Evolutionary conservation across 2,888 invertebrate genomes (phyloP).

Genomic region (Watsonalla cultraria): DNA sequence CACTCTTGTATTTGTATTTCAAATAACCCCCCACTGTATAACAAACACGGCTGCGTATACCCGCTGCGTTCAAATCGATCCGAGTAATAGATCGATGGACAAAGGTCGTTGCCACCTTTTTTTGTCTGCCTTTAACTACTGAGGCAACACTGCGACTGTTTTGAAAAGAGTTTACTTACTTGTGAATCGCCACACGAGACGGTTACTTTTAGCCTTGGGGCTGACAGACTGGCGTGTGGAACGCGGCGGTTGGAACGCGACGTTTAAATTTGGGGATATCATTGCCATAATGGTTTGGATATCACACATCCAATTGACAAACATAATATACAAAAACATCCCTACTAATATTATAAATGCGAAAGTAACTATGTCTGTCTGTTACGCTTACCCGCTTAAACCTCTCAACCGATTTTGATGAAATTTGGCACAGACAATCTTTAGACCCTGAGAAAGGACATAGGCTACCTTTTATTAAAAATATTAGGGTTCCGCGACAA

Average conservation of each 20-base stretch:
- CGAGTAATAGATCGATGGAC: slow-evolving; percentile 11
- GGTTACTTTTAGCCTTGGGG: slow-evolving; percentile 31
- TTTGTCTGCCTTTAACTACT: slow-evolving; percentile 18
- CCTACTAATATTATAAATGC: too few relatives aligned
- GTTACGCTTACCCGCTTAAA: too few relatives aligned
- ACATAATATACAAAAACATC: too few relatives aligned
- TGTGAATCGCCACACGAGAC: slow-evolving; percentile 30
- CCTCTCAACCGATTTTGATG: too few relatives aligned
- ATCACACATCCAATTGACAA: too few relatives aligned
- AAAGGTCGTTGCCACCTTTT: slow-evolving; percentile 25
- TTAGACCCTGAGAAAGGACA: too few relatives aligned
- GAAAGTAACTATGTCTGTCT: too few relatives aligned
- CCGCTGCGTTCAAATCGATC: background rate
- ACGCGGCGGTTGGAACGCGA: slow-evolving; percentile 14
- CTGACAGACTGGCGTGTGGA: slow-evolving; percentile 21
- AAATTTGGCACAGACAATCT: too few relatives aligned
- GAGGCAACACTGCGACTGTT: slow-evolving; percentile 11
- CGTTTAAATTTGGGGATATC: background rate
- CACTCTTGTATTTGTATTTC: background rate
- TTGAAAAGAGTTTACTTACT: slow-evolving; percentile 10
- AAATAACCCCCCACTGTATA: background rate
- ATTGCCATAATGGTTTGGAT: too few relatives aligned
- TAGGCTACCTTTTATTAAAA: too few relatives aligned
- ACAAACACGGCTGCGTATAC: background rate
- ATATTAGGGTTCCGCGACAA: too few relatives aligned